phyloP scores from a whole-genome alignment of 2,797 vertebrate species.

The Eulemur coronatus region DNA sequence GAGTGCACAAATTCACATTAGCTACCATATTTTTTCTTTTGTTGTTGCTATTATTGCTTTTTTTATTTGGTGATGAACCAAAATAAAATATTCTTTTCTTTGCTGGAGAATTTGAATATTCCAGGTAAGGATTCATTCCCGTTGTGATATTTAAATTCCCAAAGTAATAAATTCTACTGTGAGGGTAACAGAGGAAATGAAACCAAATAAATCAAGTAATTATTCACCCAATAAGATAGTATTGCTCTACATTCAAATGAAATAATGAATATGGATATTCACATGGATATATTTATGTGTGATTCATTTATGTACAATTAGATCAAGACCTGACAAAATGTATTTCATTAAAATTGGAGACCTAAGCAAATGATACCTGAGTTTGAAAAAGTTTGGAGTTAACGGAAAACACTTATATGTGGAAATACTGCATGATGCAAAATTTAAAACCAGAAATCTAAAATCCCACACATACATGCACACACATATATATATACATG shows the following conservation, averaged over 20 bases:
- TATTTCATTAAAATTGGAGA: neutral
- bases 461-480: neutral
- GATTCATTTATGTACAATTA: neutral
- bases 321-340: neutral
- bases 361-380: neutral
- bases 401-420: neutral
- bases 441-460: neutral
- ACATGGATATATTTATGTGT: neutral
- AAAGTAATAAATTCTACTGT: neutral
- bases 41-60: neutral
- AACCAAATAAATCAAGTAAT: neutral
- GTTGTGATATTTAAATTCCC: neutral
- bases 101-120: neutral
- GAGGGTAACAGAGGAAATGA: neutral
- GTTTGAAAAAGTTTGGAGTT: neutral
- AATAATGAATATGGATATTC: neutral
- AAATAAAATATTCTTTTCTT: neutral
- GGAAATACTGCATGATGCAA: neutral
- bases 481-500: neutral
- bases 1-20: neutral
- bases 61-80: neutral
- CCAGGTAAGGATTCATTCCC: neutral
- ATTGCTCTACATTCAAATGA: neutral
- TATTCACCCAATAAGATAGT: neutral
- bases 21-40: neutral